phyloP scores from a whole-genome alignment of 1,140 invertebrate genomes.

The Drosophila kikkawai region DNA sequence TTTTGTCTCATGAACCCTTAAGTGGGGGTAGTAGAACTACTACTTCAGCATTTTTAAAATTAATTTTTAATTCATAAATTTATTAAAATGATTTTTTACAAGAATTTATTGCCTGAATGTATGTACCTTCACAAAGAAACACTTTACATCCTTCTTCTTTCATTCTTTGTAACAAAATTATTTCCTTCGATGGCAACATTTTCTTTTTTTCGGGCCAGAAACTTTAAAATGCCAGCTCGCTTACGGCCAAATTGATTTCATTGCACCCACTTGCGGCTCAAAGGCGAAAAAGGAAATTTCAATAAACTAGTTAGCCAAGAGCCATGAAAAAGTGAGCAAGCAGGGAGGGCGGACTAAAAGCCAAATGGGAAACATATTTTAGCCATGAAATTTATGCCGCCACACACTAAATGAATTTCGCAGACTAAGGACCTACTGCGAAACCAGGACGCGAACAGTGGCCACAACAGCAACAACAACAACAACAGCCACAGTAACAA shows the following conservation, averaged over 20 bases:
- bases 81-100: background rate
- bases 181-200: background rate
- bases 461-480: constrained; percentile 25
- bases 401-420: constrained; percentile 70
- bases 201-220: background rate
- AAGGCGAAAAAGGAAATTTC: constrained; percentile 32
- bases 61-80: too few relatives aligned
- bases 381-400: constrained; percentile 78
- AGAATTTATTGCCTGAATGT: background rate
- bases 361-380: constrained; percentile 68
- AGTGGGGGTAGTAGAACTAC: background rate
- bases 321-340: constrained; percentile 35
- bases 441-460: constrained; percentile 34
- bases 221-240: constrained; percentile 20
- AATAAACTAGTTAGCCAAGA: constrained; percentile 65
- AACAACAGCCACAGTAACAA: constrained; percentile 18
- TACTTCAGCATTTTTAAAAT: background rate
- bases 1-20: background rate
- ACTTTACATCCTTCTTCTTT: background rate
- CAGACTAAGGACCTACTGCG: constrained; percentile 48
- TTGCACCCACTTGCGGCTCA: constrained; percentile 28
- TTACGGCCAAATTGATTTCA: constrained; percentile 65
- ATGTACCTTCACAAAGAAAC: background rate
- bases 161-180: background rate
- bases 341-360: constrained; percentile 39